These are phyloP conservation scores for Sitobion miscanthi DNA, from an alignment of 1,140 invertebrate genomes.

Conservation along the genomic window DNA sequence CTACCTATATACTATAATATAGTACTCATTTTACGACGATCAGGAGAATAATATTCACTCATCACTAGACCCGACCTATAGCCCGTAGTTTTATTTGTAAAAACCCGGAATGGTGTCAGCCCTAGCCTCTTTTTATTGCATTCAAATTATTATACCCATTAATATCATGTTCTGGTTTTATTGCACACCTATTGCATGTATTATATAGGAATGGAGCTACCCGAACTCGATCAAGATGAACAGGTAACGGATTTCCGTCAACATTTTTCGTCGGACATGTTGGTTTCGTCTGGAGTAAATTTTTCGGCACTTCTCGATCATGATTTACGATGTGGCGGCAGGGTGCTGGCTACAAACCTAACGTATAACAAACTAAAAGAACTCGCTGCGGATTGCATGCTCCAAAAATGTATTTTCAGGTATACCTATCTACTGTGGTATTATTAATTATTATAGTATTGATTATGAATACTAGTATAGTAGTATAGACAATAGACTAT, in stretches of 20 bases:
- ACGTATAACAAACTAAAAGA: constrained; percentile 67
- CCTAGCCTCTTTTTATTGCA: too few species aligned
- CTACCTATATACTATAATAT: too few species aligned
- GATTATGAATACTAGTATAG: too few species aligned
- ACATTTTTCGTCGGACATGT: constrained; percentile 69
- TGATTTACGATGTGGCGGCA: constrained; percentile 74
- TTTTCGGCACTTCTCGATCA: constrained; percentile 73
- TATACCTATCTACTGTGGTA: constrained; percentile 58
- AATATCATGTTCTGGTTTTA: neutral
- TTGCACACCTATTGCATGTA: neutral
- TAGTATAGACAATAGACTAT: too few species aligned
- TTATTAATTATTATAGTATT: neutral
- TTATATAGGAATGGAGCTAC: constrained; percentile 69
- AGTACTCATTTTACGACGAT: too few species aligned
- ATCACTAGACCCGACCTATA: too few species aligned
- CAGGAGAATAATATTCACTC: too few species aligned
- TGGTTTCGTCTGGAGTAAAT: constrained; percentile 71
- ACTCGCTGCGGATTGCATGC: constrained; percentile 70
- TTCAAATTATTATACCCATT: neutral
- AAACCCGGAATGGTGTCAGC: too few species aligned
- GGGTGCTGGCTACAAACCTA: constrained; percentile 71
- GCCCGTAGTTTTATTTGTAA: too few species aligned
- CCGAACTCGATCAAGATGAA: constrained; percentile 71
- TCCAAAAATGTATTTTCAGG: constrained; percentile 74
- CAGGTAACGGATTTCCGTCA: constrained; percentile 72